Conservation (phyloP, 1,140 invertebrate genomes). For the Homalodisca vitripennis region DNA sequence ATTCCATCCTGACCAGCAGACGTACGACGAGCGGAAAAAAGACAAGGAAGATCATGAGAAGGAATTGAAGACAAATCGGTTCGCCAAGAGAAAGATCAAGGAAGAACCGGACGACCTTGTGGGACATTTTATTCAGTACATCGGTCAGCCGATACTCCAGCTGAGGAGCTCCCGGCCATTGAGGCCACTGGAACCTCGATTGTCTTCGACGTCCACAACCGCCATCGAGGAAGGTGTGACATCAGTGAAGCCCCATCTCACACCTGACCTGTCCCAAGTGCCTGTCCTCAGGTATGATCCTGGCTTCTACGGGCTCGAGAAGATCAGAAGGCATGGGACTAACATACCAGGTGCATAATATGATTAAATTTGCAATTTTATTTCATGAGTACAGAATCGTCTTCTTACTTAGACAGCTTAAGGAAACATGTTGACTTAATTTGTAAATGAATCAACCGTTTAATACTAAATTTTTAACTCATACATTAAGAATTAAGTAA, state of each 20-base stretch:
- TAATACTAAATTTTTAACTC: too few species aligned
- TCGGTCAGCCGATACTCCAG: constrained; percentile 61
- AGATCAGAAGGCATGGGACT: constrained; percentile 57
- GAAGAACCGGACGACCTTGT: constrained; percentile 52
- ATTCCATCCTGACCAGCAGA: constrained; percentile 54
- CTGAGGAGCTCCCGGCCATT: constrained; percentile 64
- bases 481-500: too few species aligned
- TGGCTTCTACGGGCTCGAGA: constrained; percentile 53
- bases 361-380: too few species aligned
- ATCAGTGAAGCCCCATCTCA: constrained; percentile 54
- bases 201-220: not conserved
- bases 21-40: constrained; percentile 35
- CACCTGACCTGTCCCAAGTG: constrained; percentile 48
- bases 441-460: too few species aligned
- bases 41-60: constrained; percentile 44
- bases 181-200: constrained; percentile 50
- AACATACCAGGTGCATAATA: constrained; percentile 78
- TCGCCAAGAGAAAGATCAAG: constrained; percentile 38
- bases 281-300: constrained; percentile 56
- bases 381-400: too few species aligned
- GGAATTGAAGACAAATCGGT: constrained; percentile 34
- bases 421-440: too few species aligned
- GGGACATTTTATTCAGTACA: constrained; percentile 66
- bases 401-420: too few species aligned
- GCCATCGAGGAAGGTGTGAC: constrained; percentile 49